Conservation (phyloP, 2,888 invertebrate species). For the Conops quadrifasciatus region DNA sequence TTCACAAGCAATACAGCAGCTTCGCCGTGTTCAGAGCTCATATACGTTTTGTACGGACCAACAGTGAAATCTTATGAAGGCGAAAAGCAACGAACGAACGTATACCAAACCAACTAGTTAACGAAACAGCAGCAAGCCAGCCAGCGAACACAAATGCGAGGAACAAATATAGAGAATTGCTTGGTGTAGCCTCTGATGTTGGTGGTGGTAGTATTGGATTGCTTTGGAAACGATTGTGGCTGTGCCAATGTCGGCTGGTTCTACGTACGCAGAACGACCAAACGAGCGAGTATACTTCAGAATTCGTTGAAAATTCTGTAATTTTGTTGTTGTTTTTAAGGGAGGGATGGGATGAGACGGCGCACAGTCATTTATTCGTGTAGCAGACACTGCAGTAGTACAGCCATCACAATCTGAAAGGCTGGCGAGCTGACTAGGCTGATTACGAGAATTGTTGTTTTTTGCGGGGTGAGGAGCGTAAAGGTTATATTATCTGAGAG, state of each 20-base stretch:
- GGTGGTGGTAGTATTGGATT: constrained; percentile 3
- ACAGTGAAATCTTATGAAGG: constrained; percentile 26
- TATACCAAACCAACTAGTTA: constrained; percentile 10
- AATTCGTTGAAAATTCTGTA: not conserved
- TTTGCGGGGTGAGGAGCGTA: no score
- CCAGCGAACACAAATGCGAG: not conserved
- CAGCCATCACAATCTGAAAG: no score
- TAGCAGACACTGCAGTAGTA: no score
- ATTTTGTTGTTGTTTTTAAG: no score
- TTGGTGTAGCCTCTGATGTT: not conserved
- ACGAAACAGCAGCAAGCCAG: not conserved
- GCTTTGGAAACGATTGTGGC: constrained; percentile 9
- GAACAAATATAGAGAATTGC: not conserved
- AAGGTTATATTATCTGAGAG: no score
- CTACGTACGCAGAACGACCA: constrained; percentile 4
- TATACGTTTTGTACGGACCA: constrained; percentile 27
- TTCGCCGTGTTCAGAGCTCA: constrained; percentile 19
- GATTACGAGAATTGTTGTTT: no score
- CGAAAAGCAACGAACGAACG: constrained; percentile 27
- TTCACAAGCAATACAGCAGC: constrained; percentile 25
- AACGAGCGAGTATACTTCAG: not conserved
- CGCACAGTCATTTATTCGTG: no score
- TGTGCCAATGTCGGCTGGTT: not conserved
- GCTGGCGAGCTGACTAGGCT: no score
- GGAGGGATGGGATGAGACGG: no score